These are phyloP conservation scores for Cyanoramphus novaezelandiae DNA, from an alignment of 2,113 vertebrate genomes.

Conservation along the genomic window DNA sequence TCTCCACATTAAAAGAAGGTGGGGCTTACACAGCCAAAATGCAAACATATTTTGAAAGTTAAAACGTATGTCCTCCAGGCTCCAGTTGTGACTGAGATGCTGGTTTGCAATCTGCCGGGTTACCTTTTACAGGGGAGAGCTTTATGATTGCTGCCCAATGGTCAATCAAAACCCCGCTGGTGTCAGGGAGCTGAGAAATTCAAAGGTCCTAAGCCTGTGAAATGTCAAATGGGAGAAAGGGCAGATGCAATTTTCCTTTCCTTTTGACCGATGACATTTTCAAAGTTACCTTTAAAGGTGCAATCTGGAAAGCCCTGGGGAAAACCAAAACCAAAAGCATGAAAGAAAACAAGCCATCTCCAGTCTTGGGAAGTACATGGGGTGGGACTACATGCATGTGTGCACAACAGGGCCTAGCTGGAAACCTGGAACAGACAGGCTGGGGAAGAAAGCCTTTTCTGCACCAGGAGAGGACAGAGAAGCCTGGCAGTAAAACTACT, in stretches of 20 bases:
- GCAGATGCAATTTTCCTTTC: slow-evolving; percentile 40
- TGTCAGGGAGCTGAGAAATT: slow-evolving; percentile 16
- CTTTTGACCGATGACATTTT: slow-evolving; percentile 55
- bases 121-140: not conserved
- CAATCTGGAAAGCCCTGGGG: not conserved
- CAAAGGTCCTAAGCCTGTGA: slow-evolving; percentile 6
- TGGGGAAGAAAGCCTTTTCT: not conserved
- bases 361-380: fast-evolving
- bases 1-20: not conserved
- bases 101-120: not conserved
- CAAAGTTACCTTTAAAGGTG: slow-evolving; percentile 17
- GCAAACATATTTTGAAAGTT: not conserved
- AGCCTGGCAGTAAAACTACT: not conserved
- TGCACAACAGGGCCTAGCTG: not conserved
- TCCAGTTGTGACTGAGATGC: not conserved
- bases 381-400: not conserved
- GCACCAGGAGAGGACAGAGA: not conserved
- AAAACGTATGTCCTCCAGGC: not conserved
- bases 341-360: not conserved
- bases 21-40: not conserved
- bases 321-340: not conserved
- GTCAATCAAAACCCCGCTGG: not conserved
- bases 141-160: not conserved
- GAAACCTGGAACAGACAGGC: not conserved
- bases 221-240: slow-evolving; percentile 53